These are phyloP conservation scores for Ctena decussata DNA, from an alignment of 2,888 invertebrate species.

Conservation along the genomic window DNA sequence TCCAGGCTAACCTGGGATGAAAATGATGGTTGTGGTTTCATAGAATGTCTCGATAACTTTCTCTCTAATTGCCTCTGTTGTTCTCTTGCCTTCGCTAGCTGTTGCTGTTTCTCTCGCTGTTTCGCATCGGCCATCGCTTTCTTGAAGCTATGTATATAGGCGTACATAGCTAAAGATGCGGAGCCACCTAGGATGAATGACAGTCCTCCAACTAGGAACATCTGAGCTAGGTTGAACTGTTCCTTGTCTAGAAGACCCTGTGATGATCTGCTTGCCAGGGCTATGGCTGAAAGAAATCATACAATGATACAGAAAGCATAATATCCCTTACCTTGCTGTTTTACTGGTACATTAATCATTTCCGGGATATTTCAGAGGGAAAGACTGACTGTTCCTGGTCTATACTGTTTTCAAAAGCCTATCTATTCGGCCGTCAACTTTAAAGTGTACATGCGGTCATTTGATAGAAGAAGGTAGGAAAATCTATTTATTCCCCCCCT, in stretches of 20 bases:
- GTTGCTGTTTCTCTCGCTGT: slow-evolving; percentile 38
- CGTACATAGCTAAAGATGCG: slow-evolving; percentile 68
- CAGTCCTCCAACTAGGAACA: slow-evolving; percentile 71
- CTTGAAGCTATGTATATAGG: slow-evolving; percentile 68
- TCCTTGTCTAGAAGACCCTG: slow-evolving; percentile 38
- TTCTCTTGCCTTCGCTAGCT: slow-evolving; percentile 41
- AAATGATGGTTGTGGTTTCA: slow-evolving; percentile 29
- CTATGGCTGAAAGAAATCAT: slow-evolving; percentile 47
- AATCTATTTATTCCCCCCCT: too few relatives aligned
- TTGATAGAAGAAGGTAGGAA: too few relatives aligned
- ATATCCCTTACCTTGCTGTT: too few relatives aligned
- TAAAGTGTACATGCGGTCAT: too few relatives aligned
- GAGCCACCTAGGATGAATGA: slow-evolving; percentile 73
- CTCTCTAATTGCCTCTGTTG: slow-evolving; percentile 31
- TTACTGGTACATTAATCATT: too few relatives aligned
- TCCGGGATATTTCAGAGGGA: too few relatives aligned
- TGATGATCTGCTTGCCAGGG: slow-evolving; percentile 47
- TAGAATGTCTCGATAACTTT: slow-evolving; percentile 24
- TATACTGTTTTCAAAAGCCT: too few relatives aligned
- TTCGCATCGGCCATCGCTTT: slow-evolving; percentile 60
- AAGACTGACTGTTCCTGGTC: too few relatives aligned
- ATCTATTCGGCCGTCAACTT: too few relatives aligned
- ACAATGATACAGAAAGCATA: too few relatives aligned
- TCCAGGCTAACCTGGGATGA: slow-evolving; percentile 59
- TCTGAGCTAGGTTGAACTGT: slow-evolving; percentile 64